These are phyloP conservation scores for Heliconius cydno DNA, from an alignment of 2,888 invertebrate species.

Conservation along the genomic window DNA sequence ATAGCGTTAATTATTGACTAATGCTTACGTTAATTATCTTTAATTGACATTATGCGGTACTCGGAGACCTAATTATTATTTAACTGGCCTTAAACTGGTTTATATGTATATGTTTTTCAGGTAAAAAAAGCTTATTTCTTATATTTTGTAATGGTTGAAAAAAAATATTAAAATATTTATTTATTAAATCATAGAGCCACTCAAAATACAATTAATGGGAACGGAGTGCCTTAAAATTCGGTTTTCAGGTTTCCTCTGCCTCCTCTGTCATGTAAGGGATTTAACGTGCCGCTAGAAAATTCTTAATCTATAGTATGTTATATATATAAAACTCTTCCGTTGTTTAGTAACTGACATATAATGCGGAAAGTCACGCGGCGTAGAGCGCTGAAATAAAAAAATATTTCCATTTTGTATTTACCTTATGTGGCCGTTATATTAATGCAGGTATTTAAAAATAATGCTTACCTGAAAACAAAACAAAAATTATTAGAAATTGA, in stretches of 20 bases:
- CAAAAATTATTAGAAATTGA: background rate
- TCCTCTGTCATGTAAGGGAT: background rate
- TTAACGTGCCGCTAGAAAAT: no score
- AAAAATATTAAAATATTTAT: background rate
- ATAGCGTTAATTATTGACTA: conserved; percentile 5
- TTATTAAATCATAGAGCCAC: background rate
- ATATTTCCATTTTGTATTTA: background rate
- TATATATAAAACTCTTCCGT: background rate
- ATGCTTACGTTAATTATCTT: conserved; percentile 2
- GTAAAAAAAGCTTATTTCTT: background rate
- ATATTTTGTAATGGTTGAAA: background rate
- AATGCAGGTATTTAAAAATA: background rate
- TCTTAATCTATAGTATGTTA: no score
- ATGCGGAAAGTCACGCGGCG: background rate
- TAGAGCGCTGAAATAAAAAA: background rate
- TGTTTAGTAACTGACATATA: background rate
- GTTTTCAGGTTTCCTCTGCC: background rate
- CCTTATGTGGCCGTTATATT: background rate
- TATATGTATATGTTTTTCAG: background rate
- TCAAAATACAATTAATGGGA: background rate
- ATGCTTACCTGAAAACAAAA: background rate
- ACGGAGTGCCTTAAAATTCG: no score
- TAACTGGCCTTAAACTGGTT: background rate
- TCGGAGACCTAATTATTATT: background rate
- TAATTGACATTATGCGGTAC: background rate